phyloP scores from a whole-genome alignment of 2,113 vertebrate species.

The Eudyptes chrysolophus region DNA sequence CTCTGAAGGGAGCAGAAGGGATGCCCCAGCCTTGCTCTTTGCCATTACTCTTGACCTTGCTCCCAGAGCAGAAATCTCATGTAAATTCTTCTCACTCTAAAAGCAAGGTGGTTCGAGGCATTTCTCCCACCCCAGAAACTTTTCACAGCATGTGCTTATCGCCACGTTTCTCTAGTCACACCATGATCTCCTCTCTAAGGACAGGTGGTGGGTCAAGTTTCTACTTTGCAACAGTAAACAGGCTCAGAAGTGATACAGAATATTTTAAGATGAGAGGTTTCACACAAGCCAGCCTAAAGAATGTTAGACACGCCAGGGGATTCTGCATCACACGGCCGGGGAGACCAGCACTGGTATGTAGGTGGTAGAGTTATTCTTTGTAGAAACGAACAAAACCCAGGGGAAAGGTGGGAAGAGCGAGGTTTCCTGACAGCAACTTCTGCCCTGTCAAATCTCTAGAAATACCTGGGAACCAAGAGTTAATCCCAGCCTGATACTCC shows the following conservation, averaged over 20 bases:
- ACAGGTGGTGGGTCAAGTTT: neutral
- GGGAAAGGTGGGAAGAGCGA: rapidly evolving
- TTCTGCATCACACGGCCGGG: neutral
- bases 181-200: neutral
- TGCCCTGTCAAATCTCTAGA: neutral
- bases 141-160: neutral
- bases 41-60: neutral
- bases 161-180: neutral
- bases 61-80: neutral
- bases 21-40: neutral
- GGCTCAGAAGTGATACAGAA: neutral
- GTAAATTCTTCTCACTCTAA: neutral
- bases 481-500: neutral
- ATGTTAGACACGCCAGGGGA: neutral
- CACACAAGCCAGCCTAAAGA: neutral
- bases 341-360: neutral
- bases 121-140: neutral
- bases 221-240: neutral
- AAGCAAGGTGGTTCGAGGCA: neutral
- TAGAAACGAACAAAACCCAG: neutral
- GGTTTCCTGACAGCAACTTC: neutral
- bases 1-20: neutral
- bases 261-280: neutral
- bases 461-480: neutral
- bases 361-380: neutral